Conservation (phyloP, 2,888 invertebrate genomes). For the Saturnia pavonia region DNA sequence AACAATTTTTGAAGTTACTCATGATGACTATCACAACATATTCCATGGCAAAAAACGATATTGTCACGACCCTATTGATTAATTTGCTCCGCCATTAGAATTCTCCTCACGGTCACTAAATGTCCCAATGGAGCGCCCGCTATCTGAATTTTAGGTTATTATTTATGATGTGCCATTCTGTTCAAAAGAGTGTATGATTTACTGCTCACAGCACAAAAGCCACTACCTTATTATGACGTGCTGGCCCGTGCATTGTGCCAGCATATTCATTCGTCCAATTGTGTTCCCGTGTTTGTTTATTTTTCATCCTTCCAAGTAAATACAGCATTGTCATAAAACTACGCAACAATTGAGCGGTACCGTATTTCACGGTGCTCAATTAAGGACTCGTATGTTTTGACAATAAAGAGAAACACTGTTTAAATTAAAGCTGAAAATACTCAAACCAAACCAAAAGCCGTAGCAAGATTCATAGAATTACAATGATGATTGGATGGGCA, state of each 20-base stretch:
- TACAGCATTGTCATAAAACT: constrained; percentile 69
- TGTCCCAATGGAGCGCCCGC: constrained; percentile 62
- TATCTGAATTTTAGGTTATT: constrained; percentile 69
- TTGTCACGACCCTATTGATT: constrained; percentile 69
- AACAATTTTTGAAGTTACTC: constrained; percentile 36
- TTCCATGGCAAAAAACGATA: constrained; percentile 54
- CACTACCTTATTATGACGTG: constrained; percentile 79
- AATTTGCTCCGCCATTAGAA: constrained; percentile 75
- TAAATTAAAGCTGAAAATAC: constrained; percentile 7
- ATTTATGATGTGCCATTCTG: constrained; percentile 79
- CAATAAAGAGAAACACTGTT: constrained; percentile 39
- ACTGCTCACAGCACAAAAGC: constrained; percentile 74
- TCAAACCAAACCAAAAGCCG: not conserved
- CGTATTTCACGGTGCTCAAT: constrained; percentile 76
- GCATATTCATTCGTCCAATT: constrained; percentile 74
- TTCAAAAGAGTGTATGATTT: constrained; percentile 79
- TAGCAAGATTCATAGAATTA: constrained; percentile 12
- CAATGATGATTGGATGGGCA: constrained; percentile 33
- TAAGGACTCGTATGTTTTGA: constrained; percentile 56
- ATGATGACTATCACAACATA: constrained; percentile 50
- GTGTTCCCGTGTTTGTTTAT: constrained; percentile 77
- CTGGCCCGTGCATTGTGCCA: constrained; percentile 75
- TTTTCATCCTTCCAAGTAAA: constrained; percentile 77
- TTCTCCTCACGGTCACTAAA: constrained; percentile 66
- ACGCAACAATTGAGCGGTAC: constrained; percentile 60